Evolutionary conservation across 2,888 invertebrate genomes (phyloP).

Genomic region (Terebella lapidaria): DNA sequence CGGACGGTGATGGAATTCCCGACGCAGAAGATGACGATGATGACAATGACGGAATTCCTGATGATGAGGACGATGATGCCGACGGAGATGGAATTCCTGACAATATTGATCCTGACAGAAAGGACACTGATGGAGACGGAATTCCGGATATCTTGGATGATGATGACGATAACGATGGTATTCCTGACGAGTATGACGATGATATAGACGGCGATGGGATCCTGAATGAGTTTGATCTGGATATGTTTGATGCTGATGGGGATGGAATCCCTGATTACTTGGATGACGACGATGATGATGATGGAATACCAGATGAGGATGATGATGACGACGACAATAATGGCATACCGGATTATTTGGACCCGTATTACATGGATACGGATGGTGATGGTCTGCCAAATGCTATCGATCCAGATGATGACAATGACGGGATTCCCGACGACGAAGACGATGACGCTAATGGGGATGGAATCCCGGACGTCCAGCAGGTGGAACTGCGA

Average conservation of each 20-base stretch:
- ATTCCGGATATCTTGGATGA: slow-evolving; percentile 35
- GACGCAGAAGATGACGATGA: slow-evolving; percentile 1
- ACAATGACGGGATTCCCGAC: slow-evolving; percentile 15
- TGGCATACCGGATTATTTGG: neutral
- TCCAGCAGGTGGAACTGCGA: slow-evolving; percentile 22
- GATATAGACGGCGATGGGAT: slow-evolving; percentile 4
- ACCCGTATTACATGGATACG: slow-evolving; percentile 11
- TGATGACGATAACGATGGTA: slow-evolving; percentile 9
- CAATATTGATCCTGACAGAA: slow-evolving; percentile 10
- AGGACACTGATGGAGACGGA: slow-evolving; percentile 25
- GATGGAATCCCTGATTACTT: slow-evolving; percentile 42
- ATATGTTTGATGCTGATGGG: slow-evolving; percentile 38
- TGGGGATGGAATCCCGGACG: slow-evolving; percentile 36
- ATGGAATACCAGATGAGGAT: neutral
- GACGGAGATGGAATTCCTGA: slow-evolving; percentile 22
- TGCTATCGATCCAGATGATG: slow-evolving; percentile 20
- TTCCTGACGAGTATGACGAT: neutral
- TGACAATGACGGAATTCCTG: slow-evolving; percentile 23
- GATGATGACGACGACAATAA: slow-evolving; percentile 1
- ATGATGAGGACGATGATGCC: slow-evolving; percentile 17
- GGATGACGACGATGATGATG: slow-evolving; percentile 18
- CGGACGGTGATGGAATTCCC: slow-evolving; percentile 4
- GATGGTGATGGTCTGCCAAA: slow-evolving; percentile 39
- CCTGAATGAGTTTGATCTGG: slow-evolving; percentile 21
- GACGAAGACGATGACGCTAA: slow-evolving; percentile 28